These are phyloP conservation scores for Erannis defoliaria DNA, from an alignment of 2,888 invertebrate genomes.

Conservation along the genomic window DNA sequence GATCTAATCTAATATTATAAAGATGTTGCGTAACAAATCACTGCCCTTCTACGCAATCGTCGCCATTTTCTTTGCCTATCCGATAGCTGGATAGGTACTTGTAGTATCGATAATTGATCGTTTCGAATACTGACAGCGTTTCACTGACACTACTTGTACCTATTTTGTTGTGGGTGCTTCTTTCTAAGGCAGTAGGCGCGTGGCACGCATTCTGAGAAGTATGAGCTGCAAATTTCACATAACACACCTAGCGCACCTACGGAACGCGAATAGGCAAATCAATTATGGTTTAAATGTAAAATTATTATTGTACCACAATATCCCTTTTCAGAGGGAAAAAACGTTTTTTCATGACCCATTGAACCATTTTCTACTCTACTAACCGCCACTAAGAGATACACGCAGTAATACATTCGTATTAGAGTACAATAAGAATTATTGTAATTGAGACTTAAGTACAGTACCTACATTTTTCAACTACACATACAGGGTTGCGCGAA, in stretches of 20 bases:
- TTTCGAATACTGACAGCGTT: conserved; percentile 66
- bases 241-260: conserved; percentile 37
- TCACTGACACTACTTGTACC: conserved; percentile 62
- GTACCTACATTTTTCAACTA: too few relatives aligned
- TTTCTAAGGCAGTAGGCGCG: conserved; percentile 59
- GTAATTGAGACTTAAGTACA: too few relatives aligned
- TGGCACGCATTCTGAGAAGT: conserved; percentile 66
- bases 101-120: conserved; percentile 56
- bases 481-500: too few relatives aligned
- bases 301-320: background rate
- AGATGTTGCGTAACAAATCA: conserved; percentile 58
- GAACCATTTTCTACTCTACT: too few relatives aligned
- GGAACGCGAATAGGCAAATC: background rate
- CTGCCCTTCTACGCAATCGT: conserved; percentile 41
- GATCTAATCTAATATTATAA: conserved; percentile 46
- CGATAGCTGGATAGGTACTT: conserved; percentile 31
- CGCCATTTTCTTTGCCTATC: conserved; percentile 34
- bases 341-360: too few relatives aligned
- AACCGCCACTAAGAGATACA: too few relatives aligned
- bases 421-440: too few relatives aligned
- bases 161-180: conserved; percentile 54
- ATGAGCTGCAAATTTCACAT: conserved; percentile 67
- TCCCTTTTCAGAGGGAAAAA: background rate
- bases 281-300: background rate
- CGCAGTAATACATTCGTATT: too few relatives aligned